phyloP scores from a whole-genome alignment of 37 sponge, comb jelly and placozoan genomes.

The Ianthella basta region DNA sequence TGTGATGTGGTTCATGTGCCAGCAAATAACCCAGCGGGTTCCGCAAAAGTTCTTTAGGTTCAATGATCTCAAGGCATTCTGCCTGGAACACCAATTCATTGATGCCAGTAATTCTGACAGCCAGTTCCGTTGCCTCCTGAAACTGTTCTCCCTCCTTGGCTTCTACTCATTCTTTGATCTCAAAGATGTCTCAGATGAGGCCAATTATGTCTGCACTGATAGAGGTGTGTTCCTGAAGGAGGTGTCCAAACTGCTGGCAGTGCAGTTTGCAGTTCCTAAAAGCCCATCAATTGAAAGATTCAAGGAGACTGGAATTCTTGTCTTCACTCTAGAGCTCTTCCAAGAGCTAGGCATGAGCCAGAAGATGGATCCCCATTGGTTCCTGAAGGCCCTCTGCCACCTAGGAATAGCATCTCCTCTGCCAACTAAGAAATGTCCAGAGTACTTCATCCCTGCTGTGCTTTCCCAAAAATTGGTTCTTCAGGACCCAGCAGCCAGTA shows the following conservation, averaged over 20 bases:
- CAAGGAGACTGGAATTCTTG: too few species aligned
- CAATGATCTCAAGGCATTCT: not conserved
- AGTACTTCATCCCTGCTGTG: too few species aligned
- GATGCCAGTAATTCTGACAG: not conserved
- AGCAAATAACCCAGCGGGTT: not conserved
- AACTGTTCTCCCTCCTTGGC: not conserved
- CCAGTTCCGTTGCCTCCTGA: constrained; percentile 11
- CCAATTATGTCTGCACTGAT: constrained; percentile 21
- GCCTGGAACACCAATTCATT: not conserved
- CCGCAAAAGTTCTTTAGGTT: not conserved
- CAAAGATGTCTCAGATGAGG: not conserved
- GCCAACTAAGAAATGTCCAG: too few species aligned
- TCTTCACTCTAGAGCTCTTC: too few species aligned
- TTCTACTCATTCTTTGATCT: constrained; percentile 15
- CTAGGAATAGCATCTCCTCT: too few species aligned
- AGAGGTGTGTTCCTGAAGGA: not conserved
- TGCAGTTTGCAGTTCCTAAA: not conserved
- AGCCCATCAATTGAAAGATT: too few species aligned
- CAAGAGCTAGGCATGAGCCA: too few species aligned
- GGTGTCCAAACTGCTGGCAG: not conserved
- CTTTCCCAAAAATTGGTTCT: too few species aligned
- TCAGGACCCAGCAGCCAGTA: too few species aligned
- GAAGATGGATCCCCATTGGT: too few species aligned
- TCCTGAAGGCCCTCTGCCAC: too few species aligned
- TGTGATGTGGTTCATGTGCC: constrained; percentile 5